These are phyloP conservation scores for Limnephilus auricula DNA, from an alignment of 2,888 invertebrate species.

Conservation along the genomic window DNA sequence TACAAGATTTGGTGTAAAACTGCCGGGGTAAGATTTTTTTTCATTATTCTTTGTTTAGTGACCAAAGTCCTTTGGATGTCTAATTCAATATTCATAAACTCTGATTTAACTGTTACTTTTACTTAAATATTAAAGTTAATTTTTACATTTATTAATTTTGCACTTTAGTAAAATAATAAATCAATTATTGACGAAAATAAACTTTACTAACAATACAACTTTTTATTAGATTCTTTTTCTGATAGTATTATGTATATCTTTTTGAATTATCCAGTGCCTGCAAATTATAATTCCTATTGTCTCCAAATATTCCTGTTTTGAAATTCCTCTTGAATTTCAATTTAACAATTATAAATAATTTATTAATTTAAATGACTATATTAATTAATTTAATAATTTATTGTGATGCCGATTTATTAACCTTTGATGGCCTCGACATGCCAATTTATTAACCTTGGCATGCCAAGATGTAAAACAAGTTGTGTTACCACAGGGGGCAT, in stretches of 20 bases:
- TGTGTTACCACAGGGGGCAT: no score
- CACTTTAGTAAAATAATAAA: background rate
- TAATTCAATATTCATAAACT: background rate
- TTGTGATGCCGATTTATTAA: background rate
- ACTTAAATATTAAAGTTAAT: background rate
- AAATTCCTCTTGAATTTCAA: background rate
- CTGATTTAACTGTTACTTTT: background rate
- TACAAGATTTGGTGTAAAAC: conserved; percentile 88
- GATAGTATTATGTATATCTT: background rate
- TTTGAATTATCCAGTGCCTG: background rate
- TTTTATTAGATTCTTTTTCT: background rate
- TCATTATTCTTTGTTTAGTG: background rate
- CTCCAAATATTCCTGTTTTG: background rate
- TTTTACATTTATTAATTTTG: no score
- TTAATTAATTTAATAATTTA: background rate
- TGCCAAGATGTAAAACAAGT: no score
- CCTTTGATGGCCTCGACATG: background rate
- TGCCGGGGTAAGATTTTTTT: conserved; percentile 73
- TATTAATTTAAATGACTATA: background rate
- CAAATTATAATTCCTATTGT: background rate
- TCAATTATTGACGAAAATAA: no score
- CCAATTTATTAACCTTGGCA: no score
- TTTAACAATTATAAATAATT: background rate
- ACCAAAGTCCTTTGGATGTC: background rate
- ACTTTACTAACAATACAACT: background rate